A percentile compares a stretch with the other conserved stretches of the same genome.
Evolutionary conservation across 1,140 invertebrate species (phyloP).

Genomic region (Wasmannia auropunctata): DNA sequence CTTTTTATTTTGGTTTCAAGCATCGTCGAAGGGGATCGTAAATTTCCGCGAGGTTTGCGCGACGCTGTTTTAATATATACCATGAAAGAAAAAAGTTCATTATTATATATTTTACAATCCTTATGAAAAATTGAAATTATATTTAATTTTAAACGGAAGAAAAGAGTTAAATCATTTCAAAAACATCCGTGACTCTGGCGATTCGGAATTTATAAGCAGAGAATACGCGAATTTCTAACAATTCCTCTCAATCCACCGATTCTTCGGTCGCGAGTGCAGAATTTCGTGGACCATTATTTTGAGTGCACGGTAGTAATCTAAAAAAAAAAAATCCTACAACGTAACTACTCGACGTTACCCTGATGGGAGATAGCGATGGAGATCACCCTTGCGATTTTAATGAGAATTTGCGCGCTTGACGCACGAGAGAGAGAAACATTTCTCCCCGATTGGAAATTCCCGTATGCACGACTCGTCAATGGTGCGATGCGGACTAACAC

Average conservation of each 20-base stretch:
- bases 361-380: neutral
- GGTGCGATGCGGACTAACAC: conserved; percentile 79
- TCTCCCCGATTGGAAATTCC: conserved; percentile 36
- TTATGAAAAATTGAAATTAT: neutral
- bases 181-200: neutral
- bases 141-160: neutral
- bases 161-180: neutral
- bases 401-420: conserved; percentile 17
- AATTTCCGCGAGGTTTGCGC: neutral
- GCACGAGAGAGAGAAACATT: neutral
- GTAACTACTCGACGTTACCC: neutral
- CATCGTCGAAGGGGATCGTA: neutral
- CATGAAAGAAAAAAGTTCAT: neutral
- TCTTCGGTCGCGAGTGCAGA: neutral
- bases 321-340: neutral
- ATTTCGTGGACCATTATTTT: neutral
- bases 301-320: neutral
- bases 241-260: neutral
- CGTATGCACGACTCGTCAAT: conserved; percentile 78
- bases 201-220: neutral
- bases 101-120: neutral
- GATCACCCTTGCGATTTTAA: conserved; percentile 21
- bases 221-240: neutral
- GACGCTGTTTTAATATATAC: neutral
- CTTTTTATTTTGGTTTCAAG: conserved; percentile 1